These are phyloP conservation scores for Collichthys lucidus DNA, from an alignment of 2,113 vertebrate genomes.

Conservation along the genomic window DNA sequence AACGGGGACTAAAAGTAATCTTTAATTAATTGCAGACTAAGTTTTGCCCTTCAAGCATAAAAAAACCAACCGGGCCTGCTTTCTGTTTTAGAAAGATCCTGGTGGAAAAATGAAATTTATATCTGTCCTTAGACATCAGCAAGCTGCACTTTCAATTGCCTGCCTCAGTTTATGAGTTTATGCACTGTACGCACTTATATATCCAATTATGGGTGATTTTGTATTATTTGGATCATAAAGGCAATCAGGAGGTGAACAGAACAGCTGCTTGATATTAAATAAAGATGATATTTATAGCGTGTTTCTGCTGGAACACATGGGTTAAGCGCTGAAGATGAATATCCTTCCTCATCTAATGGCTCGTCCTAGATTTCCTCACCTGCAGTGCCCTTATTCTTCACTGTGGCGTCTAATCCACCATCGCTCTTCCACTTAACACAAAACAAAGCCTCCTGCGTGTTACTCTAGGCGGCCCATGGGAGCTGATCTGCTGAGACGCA, in stretches of 20 bases:
- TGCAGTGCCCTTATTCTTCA: slow-evolving; percentile 67
- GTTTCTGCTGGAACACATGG: slow-evolving; percentile 17
- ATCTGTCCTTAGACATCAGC: slow-evolving; percentile 22
- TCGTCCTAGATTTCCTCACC: slow-evolving; percentile 76
- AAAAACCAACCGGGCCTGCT: slow-evolving; percentile 6
- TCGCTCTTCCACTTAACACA: slow-evolving; percentile 51
- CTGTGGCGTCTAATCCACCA: slow-evolving; percentile 51
- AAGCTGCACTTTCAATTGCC: slow-evolving; percentile 6
- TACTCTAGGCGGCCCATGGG: slow-evolving; percentile 53
- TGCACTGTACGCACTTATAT: not conserved
- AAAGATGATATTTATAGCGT: slow-evolving; percentile 12
- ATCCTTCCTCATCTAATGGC: slow-evolving; percentile 53
- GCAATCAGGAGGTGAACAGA: not conserved
- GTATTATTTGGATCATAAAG: slow-evolving; percentile 18
- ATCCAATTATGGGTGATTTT: not conserved
- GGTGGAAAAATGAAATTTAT: slow-evolving; percentile 26
- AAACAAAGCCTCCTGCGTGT: slow-evolving; percentile 54
- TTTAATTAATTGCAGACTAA: slow-evolving; percentile 63
- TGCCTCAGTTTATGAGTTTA: not conserved
- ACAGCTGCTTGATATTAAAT: slow-evolving; percentile 1
- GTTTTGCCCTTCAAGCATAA: slow-evolving; percentile 37
- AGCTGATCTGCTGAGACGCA: slow-evolving; percentile 52
- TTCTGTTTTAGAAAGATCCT: slow-evolving; percentile 21
- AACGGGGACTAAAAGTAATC: slow-evolving; percentile 24
- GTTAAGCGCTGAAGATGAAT: slow-evolving; percentile 47